These are phyloP conservation scores for Hirudinaria manillensis DNA, from an alignment of 2,888 invertebrate species.

Conservation along the genomic window DNA sequence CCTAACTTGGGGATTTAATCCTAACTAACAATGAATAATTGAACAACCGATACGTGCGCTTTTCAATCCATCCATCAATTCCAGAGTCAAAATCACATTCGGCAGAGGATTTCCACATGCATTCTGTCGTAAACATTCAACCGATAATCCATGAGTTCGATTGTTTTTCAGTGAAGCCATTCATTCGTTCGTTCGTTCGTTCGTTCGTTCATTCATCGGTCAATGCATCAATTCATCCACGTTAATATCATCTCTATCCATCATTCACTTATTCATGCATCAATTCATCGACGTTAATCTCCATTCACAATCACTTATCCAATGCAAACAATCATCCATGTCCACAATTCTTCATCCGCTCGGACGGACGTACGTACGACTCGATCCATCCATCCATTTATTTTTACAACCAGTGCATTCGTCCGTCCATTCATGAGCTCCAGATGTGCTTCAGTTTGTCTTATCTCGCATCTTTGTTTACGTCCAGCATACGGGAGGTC, in stretches of 20 bases:
- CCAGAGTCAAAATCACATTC: not conserved
- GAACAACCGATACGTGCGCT: not conserved
- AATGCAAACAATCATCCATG: not conserved
- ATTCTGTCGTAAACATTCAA: not conserved
- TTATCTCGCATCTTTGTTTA: too few relatives aligned
- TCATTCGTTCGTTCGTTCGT: not conserved
- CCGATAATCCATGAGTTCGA: not conserved
- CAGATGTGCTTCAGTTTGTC: too few relatives aligned
- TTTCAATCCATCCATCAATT: constrained; percentile 4
- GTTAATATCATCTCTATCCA: not conserved
- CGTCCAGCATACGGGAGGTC: too few relatives aligned
- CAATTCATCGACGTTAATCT: not conserved
- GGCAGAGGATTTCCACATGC: too few relatives aligned
- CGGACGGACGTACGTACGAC: too few relatives aligned
- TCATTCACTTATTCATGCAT: constrained; percentile 1
- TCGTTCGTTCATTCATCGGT: not conserved
- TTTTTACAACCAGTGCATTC: not conserved
- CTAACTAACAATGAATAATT: too few relatives aligned
- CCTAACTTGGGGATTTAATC: too few relatives aligned
- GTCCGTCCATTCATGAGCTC: not conserved
- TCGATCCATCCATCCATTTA: not conserved
- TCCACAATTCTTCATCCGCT: not conserved
- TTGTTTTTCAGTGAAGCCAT: not conserved
- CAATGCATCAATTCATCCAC: constrained; percentile 5
- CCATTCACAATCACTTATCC: too few relatives aligned